A percentile compares a stretch with the other conserved stretches of the same genome.
phyloP scores from a whole-genome alignment of 1,140 invertebrate genomes.

The Chymomyza costata region DNA sequence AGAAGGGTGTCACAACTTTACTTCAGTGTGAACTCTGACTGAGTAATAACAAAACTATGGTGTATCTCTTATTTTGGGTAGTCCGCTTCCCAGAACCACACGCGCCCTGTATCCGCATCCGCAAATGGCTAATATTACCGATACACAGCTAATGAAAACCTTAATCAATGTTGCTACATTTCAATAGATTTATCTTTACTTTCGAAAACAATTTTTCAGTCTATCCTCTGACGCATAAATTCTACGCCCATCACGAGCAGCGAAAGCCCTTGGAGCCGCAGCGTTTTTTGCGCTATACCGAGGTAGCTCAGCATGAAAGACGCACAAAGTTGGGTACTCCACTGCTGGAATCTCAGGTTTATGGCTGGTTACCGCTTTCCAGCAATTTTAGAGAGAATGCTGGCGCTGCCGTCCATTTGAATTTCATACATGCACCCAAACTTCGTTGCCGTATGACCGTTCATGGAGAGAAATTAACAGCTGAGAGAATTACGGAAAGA shows the following conservation, averaged over 20 bases:
- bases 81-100: too few species aligned
- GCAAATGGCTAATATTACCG: too few species aligned
- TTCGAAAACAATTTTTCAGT: constrained; percentile 29
- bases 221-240: constrained; percentile 54
- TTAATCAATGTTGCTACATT: too few species aligned
- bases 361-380: constrained; percentile 65
- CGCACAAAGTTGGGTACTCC: constrained; percentile 29
- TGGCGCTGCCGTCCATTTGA: constrained; percentile 31
- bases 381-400: constrained; percentile 12
- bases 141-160: too few species aligned
- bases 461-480: constrained; percentile 53
- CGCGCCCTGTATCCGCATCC: too few species aligned
- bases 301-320: constrained; percentile 27
- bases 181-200: neutral
- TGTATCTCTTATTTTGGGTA: too few species aligned
- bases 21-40: too few species aligned
- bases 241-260: constrained; percentile 52
- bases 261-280: constrained; percentile 19
- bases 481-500: constrained; percentile 57
- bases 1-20: too few species aligned
- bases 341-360: constrained; percentile 50
- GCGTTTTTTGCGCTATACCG: constrained; percentile 20
- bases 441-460: constrained; percentile 58
- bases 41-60: too few species aligned
- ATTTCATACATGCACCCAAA: constrained; percentile 62